Evolutionary conservation across 1,140 invertebrate species (phyloP), one percentile per base, ranked within the genome.

Genomic region (Acromyrmex echinatior): DNA sequence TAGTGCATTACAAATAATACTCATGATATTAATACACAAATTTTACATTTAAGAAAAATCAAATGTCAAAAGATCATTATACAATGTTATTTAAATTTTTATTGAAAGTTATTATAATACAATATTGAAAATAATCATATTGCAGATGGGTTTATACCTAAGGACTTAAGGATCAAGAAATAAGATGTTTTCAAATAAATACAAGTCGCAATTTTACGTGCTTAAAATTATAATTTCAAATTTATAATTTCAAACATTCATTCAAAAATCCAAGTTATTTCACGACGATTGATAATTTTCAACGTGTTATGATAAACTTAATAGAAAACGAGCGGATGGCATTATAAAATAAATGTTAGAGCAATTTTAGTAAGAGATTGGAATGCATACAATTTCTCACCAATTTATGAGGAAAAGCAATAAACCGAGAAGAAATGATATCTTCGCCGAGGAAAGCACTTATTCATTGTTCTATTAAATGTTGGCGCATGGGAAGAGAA

Each of bases 401-500:
- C 86, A 45, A 31, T 31, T 21, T 39, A 45, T 31, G 18, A 39
- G 60, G 51, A 81, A 90, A 66, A 80, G 77, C 71, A 81, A 82
- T 65, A 53, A 21, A 53, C 10, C 16, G 35, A 65, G 35, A 28
- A 63, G 58, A 31, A 45, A 45, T 16, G 14, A 79, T 70, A 58
- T 73, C 18, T 66, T 45, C 60, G 16, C 16, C 12, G 45, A 31
- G 16, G 9, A 76, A 51, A 65, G 49, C 39, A 18, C 31, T 12
- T 62, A 86, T 78, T 81, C 73, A 91, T 91, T 91, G 90, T 91
- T 85, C 74, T n/a, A 21, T 68, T 56, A 87, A 63, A 60, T 76
- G 73, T 60, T 76, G 62, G 68, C 63, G 58, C 89, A 91, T 91
- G 90, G 90, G 90, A 91, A 91, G 90, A 91, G 90, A 91, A 91